Evolutionary conservation across 2,797 vertebrate genomes (phyloP).

Genomic region (Cynodonichthys magdalenae): DNA sequence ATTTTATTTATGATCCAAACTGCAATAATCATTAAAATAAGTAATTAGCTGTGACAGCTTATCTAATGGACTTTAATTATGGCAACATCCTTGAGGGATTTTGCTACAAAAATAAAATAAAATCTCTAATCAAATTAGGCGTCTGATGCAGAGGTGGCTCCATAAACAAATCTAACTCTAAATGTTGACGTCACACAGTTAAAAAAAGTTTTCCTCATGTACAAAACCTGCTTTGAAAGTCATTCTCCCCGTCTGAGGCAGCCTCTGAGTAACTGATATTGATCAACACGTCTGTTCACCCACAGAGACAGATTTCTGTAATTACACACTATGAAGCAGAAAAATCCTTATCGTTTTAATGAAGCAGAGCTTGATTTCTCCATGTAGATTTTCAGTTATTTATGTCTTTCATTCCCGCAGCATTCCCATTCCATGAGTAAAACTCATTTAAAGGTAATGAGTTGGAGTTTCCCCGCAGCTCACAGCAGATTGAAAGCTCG

Average conservation of each 20-base stretch:
- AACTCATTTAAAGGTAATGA: slow-evolving; percentile 31
- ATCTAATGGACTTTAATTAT: no score
- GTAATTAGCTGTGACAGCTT: no score
- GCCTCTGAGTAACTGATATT: slow-evolving; percentile 53
- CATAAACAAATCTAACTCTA: no score
- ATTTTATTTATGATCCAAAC: no score
- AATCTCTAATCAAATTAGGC: not conserved
- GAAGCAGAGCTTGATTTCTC: slow-evolving; percentile 28
- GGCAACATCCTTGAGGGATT: no score
- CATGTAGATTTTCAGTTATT: slow-evolving; percentile 18
- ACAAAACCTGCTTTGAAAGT: slow-evolving; percentile 20
- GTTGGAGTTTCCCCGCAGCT: slow-evolving; percentile 10
- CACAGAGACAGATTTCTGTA: slow-evolving; percentile 34
- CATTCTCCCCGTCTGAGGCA: slow-evolving; percentile 41
- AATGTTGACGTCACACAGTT: not conserved
- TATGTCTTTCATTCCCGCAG: not conserved
- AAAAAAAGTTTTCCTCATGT: not conserved
- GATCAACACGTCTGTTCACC: slow-evolving; percentile 49
- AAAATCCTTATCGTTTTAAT: slow-evolving; percentile 38
- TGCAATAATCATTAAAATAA: no score
- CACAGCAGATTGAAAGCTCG: slow-evolving; percentile 12
- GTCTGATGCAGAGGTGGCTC: not conserved
- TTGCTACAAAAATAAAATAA: not conserved
- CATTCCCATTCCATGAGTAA: not conserved
- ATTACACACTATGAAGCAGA: slow-evolving; percentile 26